Percentiles rank a stretch among this genome's conserved stretches.
Conservation (phyloP, 1,140 invertebrate genomes). For the Panagrolaimus sp. region DNA sequence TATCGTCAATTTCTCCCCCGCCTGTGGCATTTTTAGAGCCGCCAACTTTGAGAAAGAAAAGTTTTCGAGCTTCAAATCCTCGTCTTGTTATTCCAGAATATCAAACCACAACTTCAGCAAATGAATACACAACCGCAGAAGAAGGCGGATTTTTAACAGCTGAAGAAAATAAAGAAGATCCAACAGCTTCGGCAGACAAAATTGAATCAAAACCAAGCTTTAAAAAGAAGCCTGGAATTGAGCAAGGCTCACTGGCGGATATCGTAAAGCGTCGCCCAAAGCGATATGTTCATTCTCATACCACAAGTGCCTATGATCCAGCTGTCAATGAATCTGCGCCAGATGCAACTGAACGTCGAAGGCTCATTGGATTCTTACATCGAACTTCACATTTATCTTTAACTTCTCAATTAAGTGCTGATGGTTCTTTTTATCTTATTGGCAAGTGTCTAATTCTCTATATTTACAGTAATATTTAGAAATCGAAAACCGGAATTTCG, state of each 20-base stretch:
- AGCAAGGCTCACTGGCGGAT: slow-evolving; percentile 1
- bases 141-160: neutral
- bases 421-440: slow-evolving; percentile 39
- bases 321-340: neutral
- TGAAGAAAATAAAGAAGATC: too few relatives aligned
- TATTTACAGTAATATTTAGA: too few relatives aligned
- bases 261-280: neutral
- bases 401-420: slow-evolving; percentile 40
- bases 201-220: neutral
- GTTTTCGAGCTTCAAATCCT: neutral
- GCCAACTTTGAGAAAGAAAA: neutral
- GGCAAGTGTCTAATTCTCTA: neutral
- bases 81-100: neutral
- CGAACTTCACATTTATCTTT: slow-evolving; percentile 49
- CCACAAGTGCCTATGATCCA: slow-evolving; percentile 11
- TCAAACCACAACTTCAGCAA: neutral
- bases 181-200: neutral
- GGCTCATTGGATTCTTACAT: slow-evolving; percentile 46
- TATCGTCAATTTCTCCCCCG: too few relatives aligned
- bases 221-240: slow-evolving; percentile 2
- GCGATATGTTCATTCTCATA: slow-evolving; percentile 10
- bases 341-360: slow-evolving; percentile 19
- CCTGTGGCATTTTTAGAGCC: neutral
- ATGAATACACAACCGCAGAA: slow-evolving; percentile 7
- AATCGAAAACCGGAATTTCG: too few relatives aligned